Percentiles rank a stretch among this genome's conserved stretches.
phyloP scores from a whole-genome alignment of 1,140 invertebrate species.

The Drosophila burlai region DNA sequence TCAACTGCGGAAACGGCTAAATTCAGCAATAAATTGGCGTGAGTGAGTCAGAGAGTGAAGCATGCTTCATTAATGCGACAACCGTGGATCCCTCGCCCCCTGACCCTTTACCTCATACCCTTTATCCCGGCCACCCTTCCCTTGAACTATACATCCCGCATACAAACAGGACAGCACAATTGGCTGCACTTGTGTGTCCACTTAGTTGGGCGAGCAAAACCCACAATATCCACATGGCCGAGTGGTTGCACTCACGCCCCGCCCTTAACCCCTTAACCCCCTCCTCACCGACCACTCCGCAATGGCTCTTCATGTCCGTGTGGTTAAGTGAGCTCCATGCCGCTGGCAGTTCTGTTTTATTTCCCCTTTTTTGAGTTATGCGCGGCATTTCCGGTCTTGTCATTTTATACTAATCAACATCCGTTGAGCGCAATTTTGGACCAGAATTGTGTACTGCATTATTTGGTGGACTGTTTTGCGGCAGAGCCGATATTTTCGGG shows the following conservation, averaged over 20 bases:
- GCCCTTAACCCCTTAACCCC: background rate
- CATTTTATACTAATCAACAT: slow-evolving; percentile 81
- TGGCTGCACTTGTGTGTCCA: slow-evolving; percentile 67
- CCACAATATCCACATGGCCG: slow-evolving; percentile 52
- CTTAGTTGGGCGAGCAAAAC: slow-evolving; percentile 49
- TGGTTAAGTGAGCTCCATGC: slow-evolving; percentile 48
- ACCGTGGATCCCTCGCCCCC: slow-evolving; percentile 11
- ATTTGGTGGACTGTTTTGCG: slow-evolving; percentile 23
- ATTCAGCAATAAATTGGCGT: slow-evolving; percentile 67
- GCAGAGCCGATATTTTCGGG: slow-evolving; percentile 8
- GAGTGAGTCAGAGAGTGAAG: slow-evolving; percentile 31
- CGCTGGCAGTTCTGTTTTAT: slow-evolving; percentile 19
- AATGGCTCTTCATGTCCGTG: slow-evolving; percentile 33
- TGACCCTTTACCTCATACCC: background rate
- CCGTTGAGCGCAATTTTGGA: slow-evolving; percentile 55
- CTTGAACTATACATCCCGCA: background rate
- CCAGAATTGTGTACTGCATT: slow-evolving; percentile 42
- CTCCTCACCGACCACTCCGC: background rate
- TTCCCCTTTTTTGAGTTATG: slow-evolving; percentile 47
- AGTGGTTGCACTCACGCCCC: slow-evolving; percentile 26
- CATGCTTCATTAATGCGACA: slow-evolving; percentile 72
- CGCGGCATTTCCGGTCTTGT: slow-evolving; percentile 63
- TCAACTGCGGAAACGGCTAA: slow-evolving; percentile 42
- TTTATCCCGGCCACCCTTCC: background rate
- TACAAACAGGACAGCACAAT: slow-evolving; percentile 55